These are phyloP conservation scores for Drosophila sproati DNA, from an alignment of 1,140 invertebrate species.

Conservation along the genomic window DNA sequence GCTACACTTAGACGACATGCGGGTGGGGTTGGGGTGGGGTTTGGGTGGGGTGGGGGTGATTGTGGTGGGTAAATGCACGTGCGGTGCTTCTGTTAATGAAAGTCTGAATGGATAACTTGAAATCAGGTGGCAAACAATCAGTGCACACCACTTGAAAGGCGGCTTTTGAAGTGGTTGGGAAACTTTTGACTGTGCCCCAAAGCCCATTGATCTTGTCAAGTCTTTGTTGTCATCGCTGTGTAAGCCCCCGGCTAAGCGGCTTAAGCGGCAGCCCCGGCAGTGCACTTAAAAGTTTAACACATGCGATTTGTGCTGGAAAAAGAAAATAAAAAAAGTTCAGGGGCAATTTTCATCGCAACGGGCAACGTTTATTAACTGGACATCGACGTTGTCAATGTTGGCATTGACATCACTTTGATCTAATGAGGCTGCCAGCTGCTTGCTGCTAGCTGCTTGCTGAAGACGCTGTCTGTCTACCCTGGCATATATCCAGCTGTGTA, in stretches of 20 bases:
- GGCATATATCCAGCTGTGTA: conserved; percentile 70
- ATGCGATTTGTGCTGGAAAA: conserved; percentile 44
- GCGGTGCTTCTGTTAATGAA: conserved; percentile 62
- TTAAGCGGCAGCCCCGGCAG: conserved; percentile 46
- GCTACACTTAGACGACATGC: conserved; percentile 14
- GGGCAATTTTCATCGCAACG: conserved; percentile 34
- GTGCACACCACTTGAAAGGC: conserved; percentile 60
- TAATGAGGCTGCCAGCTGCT: conserved; percentile 66
- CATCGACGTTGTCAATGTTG: conserved; percentile 23
- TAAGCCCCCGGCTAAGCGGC: conserved; percentile 61
- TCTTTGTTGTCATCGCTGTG: conserved; percentile 62
- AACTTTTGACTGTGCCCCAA: conserved; percentile 59
- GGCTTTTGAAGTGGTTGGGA: conserved; percentile 73
- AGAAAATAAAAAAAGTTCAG: conserved; percentile 28
- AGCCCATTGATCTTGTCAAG: conserved; percentile 73
- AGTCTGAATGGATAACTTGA: conserved; percentile 32
- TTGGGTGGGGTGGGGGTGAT: conserved; percentile 20
- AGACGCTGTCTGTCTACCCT: conserved; percentile 26
- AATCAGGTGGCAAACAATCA: conserved; percentile 70
- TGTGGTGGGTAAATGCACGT: conserved; percentile 5
- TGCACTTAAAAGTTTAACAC: conserved; percentile 61
- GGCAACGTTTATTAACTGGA: conserved; percentile 53
- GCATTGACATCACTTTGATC: conserved; percentile 55
- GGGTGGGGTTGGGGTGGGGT: conserved; percentile 17
- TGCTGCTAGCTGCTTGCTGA: conserved; percentile 35